Base-by-base conservation (phyloP, 2,113 vertebrate species). In the Eulemur macaco region DNA sequence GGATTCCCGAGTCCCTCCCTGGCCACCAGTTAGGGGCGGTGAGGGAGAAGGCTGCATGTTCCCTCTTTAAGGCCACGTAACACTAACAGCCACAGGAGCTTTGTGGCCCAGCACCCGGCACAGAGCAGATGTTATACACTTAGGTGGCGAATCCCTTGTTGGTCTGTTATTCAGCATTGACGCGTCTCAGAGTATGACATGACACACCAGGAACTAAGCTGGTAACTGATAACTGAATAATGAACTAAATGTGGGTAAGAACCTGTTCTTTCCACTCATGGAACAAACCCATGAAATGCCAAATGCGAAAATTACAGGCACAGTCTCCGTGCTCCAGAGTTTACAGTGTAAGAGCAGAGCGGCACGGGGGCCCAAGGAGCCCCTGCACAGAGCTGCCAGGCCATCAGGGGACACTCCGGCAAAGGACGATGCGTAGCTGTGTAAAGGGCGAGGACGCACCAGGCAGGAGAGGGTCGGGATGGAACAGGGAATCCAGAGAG, bases 181-280 rank as follows among this genome's bases (percentile, higher is more conserved):
- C 6, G 2, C 6, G 0, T 60, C 87, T 81, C 78, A 21, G 83
- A 25, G 1, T 45, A 15, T 0, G 8, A 20, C 0, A 20, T 0
- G 8, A 20, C 0, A 15, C 18, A 17, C 39, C 21, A 17, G 12
- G 64, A 52, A 69, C 47, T 11, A 0, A 42, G 29, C 2, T 20
- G 25, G 3, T 23, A 29, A 25, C 3, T 2, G 0, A 2, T 2
- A 21, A 64, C 78, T 0, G 7, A 86, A 21, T 1, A 34, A 47
- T 2, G 50, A 63, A 13, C 47, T 7, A 12, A 69, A 37, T 3
- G 6, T 1, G 0, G 52, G 63, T 34, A 31, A 27, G 52, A 10
- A 20, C 11, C 56, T 4, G 10, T 31, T 12, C 50, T 10, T 29
- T 21, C 31, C 56, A 8, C 2, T 11, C 27, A 8, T 5, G 37